Percentiles rank a stretch among this genome's conserved stretches.
phyloP scores from a whole-genome alignment of 2,113 vertebrate species.

The Peromyscus californicus region DNA sequence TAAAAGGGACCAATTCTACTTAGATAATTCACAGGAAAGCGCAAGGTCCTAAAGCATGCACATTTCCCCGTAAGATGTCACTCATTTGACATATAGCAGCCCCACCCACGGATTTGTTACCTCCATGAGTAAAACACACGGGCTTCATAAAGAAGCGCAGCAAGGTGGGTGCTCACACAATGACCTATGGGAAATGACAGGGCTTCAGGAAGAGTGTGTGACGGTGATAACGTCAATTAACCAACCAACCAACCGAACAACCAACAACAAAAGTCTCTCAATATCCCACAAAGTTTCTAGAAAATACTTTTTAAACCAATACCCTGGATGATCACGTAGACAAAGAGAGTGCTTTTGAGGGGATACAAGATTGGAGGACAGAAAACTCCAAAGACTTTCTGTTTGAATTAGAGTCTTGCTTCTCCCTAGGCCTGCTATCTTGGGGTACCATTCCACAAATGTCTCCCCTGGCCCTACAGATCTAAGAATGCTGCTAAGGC shows the following conservation, averaged over 20 bases:
- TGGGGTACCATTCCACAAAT: neutral
- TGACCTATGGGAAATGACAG: neutral
- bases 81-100: neutral
- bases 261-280: neutral
- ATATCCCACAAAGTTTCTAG: neutral
- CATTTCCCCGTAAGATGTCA: neutral
- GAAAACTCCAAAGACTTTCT: neutral
- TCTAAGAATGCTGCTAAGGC: neutral
- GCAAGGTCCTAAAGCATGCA: neutral
- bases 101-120: neutral
- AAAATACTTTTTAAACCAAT: constrained; percentile 30
- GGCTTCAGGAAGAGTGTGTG: neutral
- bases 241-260: no score
- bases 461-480: neutral
- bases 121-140: constrained; percentile 21
- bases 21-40: neutral
- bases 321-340: neutral
- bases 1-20: neutral
- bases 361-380: neutral
- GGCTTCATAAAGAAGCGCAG: neutral
- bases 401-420: neutral
- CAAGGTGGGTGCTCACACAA: neutral
- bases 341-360: constrained; percentile 16
- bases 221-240: neutral
- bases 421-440: neutral